Conservation (phyloP, 1,140 invertebrate species). For the Psilanteris sp. region DNA sequence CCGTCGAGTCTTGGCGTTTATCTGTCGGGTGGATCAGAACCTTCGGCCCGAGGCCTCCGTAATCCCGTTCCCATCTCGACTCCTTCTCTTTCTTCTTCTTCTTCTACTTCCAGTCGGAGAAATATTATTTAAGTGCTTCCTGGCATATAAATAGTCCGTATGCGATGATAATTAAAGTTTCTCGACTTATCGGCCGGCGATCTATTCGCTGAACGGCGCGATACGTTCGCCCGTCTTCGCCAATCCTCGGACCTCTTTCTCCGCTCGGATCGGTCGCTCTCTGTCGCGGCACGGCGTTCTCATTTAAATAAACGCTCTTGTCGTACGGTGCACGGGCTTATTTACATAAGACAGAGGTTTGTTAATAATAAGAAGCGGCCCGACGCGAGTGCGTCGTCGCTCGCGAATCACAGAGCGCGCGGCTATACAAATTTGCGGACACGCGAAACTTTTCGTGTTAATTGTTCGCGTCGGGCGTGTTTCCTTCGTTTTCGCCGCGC, state of each 20-base stretch:
- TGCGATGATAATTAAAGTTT: constrained; percentile 79
- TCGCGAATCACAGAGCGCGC: constrained; percentile 1
- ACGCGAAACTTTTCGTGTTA: constrained; percentile 28
- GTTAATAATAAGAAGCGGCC: constrained; percentile 58
- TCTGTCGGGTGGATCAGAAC: constrained; percentile 72
- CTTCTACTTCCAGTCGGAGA: constrained; percentile 69
- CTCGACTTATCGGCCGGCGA: constrained; percentile 61
- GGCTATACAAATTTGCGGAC: no score
- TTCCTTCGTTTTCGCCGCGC: background rate
- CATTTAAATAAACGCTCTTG: constrained; percentile 65
- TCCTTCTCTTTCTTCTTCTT: constrained; percentile 21
- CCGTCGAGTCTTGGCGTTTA: constrained; percentile 63
- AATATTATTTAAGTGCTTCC: constrained; percentile 81
- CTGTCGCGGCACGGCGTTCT: constrained; percentile 33
- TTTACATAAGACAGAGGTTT: constrained; percentile 61
- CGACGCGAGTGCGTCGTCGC: constrained; percentile 22
- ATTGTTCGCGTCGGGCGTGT: constrained; percentile 20
- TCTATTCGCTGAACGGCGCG: constrained; percentile 64
- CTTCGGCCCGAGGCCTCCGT: constrained; percentile 68
- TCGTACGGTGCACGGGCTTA: constrained; percentile 49
- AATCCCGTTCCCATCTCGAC: constrained; percentile 71
- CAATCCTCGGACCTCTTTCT: constrained; percentile 44
- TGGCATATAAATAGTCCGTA: constrained; percentile 79
- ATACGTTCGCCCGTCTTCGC: constrained; percentile 54
- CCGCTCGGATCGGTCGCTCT: background rate